These are phyloP conservation scores for Etheostoma spectabile DNA, from an alignment of 2,113 vertebrate species.

Conservation along the genomic window DNA sequence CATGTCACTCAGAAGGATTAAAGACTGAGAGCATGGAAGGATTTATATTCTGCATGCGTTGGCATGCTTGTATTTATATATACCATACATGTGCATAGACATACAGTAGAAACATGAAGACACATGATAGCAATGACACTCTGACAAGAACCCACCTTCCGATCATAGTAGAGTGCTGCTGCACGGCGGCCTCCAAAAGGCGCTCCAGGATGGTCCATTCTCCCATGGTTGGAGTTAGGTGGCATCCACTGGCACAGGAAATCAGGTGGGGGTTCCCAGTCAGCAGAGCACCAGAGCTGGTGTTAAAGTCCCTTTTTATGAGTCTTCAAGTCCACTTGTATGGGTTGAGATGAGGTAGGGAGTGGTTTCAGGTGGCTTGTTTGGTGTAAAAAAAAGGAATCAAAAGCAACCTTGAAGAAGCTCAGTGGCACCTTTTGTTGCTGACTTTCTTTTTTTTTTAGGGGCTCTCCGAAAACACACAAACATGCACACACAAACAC, in stretches of 20 bases:
- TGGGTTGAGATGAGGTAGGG: constrained; percentile 55
- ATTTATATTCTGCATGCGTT: constrained; percentile 2
- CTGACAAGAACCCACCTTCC: constrained; percentile 90
- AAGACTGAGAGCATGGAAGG: constrained; percentile 26
- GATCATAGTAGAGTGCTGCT: constrained; percentile 99
- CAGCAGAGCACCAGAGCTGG: constrained; percentile 16
- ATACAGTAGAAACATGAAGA: not conserved
- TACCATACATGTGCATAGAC: not conserved
- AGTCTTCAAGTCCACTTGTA: constrained; percentile 63
- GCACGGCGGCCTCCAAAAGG: constrained; percentile 97
- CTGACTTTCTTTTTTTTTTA: not conserved
- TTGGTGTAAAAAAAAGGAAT: constrained; percentile 9
- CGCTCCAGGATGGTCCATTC: constrained; percentile 99
- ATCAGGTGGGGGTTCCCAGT: constrained; percentile 31
- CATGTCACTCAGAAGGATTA: constrained; percentile 75
- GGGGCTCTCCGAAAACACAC: not conserved
- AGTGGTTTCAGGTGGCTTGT: constrained; percentile 36
- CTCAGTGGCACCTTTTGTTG: constrained; percentile 43
- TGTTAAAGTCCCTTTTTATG: constrained; percentile 13
- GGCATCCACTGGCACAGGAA: constrained; percentile 73
- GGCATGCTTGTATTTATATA: not conserved
- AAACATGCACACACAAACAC: constrained; percentile 3
- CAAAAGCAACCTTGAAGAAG: constrained; percentile 11
- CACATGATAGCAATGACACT: not conserved
- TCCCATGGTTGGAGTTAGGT: constrained; percentile 89